Percentiles rank a stretch among this genome's conserved stretches.
phyloP scores from a whole-genome alignment of 2,888 invertebrate species.

The Amphipoea oculea region DNA sequence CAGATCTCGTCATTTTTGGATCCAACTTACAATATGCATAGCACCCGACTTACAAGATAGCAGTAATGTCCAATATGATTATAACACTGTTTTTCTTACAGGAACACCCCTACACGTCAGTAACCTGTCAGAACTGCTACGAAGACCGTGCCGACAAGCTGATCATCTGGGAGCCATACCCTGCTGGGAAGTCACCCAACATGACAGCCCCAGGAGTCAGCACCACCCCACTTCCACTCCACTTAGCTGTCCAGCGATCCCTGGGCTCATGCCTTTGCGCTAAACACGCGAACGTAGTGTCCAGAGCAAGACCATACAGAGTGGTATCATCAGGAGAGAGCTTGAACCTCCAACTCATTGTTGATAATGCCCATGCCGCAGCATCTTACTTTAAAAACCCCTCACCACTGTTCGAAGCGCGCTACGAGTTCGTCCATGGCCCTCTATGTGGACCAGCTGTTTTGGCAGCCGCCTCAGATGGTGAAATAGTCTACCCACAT shows the following conservation, averaged over 20 bases:
- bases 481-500: constrained; percentile 96
- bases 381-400: constrained; percentile 97
- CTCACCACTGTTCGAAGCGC: constrained; percentile 95
- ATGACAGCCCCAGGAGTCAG: constrained; percentile 77
- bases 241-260: constrained; percentile 92
- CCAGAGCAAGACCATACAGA: constrained; percentile 91
- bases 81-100: constrained; percentile 70
- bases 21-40: neutral
- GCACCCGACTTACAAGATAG: neutral
- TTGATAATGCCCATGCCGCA: constrained; percentile 96
- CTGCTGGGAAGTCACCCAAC: constrained; percentile 79
- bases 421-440: constrained; percentile 97
- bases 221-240: constrained; percentile 89
- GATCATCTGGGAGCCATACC: constrained; percentile 94
- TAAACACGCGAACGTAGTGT: constrained; percentile 90
- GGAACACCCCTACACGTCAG: constrained; percentile 94
- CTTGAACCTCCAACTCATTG: constrained; percentile 94
- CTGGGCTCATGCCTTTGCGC: constrained; percentile 94
- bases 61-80: neutral
- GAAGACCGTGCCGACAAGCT: constrained; percentile 96
- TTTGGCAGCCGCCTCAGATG: constrained; percentile 94
- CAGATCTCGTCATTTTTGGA: neutral
- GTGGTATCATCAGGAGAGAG: constrained; percentile 95
- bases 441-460: constrained; percentile 96
- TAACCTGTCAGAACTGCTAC: constrained; percentile 96